Base-by-base conservation (phyloP, 1,140 invertebrate species). In the Sweltsa coloradensis region DNA sequence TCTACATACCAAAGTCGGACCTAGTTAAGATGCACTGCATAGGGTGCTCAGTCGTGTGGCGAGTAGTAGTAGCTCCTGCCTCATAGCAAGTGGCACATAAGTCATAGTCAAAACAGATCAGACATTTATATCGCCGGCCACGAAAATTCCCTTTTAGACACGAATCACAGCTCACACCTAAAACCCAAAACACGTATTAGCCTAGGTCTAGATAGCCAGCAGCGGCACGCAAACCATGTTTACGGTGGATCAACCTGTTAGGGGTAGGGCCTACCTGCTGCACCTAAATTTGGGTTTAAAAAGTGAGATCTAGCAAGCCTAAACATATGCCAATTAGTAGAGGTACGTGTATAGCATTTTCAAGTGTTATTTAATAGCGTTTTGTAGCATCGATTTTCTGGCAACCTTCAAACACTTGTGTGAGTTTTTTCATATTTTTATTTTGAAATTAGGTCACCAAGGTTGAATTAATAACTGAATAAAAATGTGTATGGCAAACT, bases 101-200 rank as follows among this genome's bases (percentile, higher is more conserved):
- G 75, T 98, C 95, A 76, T 97, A 98, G 74, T 98, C 94, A 68
- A 93, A 97, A 70, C 95, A 98, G 58, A 97, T 84, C 64, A 98
- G 78, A 76, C 95, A 98, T 79, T 98, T 98, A 70, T 95, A 97
- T 60, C 95, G 81, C 66, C 89, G 83, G 59, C 93, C 93, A 68
- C 87, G 80, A 70, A 97, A 98, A 73, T 97, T 97, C 64, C 87
- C 89, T 75, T 96, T 96, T 67, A 96, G 78, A 80, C 95, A 98
- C 61, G 90, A 91, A 83, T 98, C 95, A 83, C 95, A 98, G 78
- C 92, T 97, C 59, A 98, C 93, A 72, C 85, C 85, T 88, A 63
- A 55, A 78, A n/a, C n/a, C n/a, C n/a, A 77, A 54, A 41, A 34
- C 46, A 34, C 40, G n/a, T 21, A 18, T 44, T 45, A 21, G 40